Percentiles rank a stretch among this genome's conserved stretches.
These are phyloP conservation scores for Bostrychus sinensis DNA, from an alignment of 2,113 vertebrate genomes.

Conservation along the genomic window DNA sequence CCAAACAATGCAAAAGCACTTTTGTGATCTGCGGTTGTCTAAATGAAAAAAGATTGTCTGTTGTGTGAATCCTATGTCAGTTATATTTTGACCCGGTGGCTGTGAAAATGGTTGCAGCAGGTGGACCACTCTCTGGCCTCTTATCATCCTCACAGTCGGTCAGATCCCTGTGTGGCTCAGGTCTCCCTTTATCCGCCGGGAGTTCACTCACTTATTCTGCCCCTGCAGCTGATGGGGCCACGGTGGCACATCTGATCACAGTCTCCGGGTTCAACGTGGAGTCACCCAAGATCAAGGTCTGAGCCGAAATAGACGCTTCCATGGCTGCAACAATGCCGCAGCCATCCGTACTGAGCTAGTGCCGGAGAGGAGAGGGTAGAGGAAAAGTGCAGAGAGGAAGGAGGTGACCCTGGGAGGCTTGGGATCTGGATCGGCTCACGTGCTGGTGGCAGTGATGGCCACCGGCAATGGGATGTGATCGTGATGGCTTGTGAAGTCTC, in stretches of 20 bases:
- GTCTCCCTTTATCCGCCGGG: constrained; percentile 22
- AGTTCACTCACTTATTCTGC: constrained; percentile 14
- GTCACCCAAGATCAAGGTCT: constrained; percentile 64
- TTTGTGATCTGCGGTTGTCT: too few relatives aligned
- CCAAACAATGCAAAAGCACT: too few relatives aligned
- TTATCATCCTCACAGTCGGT: background rate
- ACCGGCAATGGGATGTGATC: constrained; percentile 30
- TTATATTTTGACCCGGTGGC: constrained; percentile 2
- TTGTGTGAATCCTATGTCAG: background rate
- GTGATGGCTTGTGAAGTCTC: constrained; percentile 35
- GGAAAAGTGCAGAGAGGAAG: constrained; percentile 21
- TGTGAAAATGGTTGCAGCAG: constrained; percentile 31
- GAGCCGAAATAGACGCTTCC: constrained; percentile 61
- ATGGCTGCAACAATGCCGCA: constrained; percentile 64
- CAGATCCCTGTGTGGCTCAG: constrained; percentile 15
- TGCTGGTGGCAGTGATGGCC: constrained; percentile 38
- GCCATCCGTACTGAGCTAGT: constrained; percentile 32
- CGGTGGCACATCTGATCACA: constrained; percentile 57
- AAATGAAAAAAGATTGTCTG: background rate
- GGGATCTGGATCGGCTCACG: constrained; percentile 35
- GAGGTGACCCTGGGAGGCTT: constrained; percentile 61
- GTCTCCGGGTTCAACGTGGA: constrained; percentile 42
- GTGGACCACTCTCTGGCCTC: constrained; percentile 18
- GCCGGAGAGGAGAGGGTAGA: constrained; percentile 22
- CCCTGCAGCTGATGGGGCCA: constrained; percentile 32